Evolutionary conservation across 2,113 vertebrate genomes (phyloP).

Genomic region (Addax nasomaculatus): DNA sequence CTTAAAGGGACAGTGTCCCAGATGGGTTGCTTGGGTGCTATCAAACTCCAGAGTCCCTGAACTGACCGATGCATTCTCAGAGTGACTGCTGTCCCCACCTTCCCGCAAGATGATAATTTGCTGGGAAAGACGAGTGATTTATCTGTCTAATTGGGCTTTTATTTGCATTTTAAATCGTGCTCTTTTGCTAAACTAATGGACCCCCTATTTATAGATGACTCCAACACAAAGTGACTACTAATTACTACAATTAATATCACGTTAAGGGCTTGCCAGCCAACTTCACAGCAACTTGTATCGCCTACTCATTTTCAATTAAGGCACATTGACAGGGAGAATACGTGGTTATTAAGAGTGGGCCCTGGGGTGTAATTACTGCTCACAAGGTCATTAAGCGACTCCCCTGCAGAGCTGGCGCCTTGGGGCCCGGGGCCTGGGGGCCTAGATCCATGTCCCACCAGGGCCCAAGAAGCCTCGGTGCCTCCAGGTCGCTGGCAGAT

Average conservation of each 20-base stretch:
- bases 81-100: not conserved
- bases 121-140: constrained; percentile 67
- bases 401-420: constrained; percentile 47
- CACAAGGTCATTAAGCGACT: constrained; percentile 77
- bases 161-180: constrained; percentile 84
- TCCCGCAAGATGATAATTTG: constrained; percentile 15
- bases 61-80: not conserved
- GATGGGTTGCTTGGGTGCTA: accelerated
- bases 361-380: constrained; percentile 81
- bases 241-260: constrained; percentile 88
- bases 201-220: constrained; percentile 87
- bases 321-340: constrained; percentile 82
- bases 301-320: constrained; percentile 87
- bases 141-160: constrained; percentile 74
- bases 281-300: constrained; percentile 80
- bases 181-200: constrained; percentile 80
- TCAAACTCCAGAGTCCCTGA: not conserved
- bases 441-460: not conserved
- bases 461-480: not conserved
- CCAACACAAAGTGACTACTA: constrained; percentile 86
- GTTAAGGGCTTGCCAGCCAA: constrained; percentile 81
- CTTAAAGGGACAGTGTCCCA: constrained; percentile 45
- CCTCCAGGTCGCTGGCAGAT: not conserved
- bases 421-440: not conserved
- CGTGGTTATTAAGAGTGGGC: constrained; percentile 79